These are phyloP conservation scores for Tuberolachnus salignus DNA, from an alignment of 2,888 invertebrate species.

Conservation along the genomic window DNA sequence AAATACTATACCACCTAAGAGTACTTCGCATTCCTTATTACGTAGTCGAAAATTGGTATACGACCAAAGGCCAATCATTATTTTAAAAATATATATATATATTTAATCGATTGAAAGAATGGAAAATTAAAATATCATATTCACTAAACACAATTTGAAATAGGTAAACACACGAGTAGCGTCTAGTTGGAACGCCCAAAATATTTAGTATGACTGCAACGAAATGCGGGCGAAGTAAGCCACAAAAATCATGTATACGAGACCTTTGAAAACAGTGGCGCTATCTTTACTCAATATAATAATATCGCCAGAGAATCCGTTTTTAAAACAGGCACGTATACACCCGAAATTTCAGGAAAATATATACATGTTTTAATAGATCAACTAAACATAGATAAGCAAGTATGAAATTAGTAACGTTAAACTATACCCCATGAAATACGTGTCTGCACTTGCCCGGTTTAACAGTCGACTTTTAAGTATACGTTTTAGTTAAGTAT, in stretches of 20 bases:
- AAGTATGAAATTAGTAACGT: no score
- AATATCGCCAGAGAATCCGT: no score
- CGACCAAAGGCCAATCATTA: slow-evolving; percentile 70
- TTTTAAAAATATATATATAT: slow-evolving; percentile 2
- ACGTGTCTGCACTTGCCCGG: no score
- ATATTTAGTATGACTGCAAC: slow-evolving; percentile 22
- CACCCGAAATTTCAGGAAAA: no score
- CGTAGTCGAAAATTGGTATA: slow-evolving; percentile 70
- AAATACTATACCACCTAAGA: slow-evolving; percentile 68
- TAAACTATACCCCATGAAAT: no score
- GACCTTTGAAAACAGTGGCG: slow-evolving; percentile 42
- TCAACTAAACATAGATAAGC: no score
- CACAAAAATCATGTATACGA: slow-evolving; percentile 2
- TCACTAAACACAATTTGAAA: slow-evolving; percentile 3
- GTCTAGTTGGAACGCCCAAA: slow-evolving; percentile 18
- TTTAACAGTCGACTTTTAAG: no score
- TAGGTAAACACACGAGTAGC: slow-evolving; percentile 4
- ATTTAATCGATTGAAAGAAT: background rate
- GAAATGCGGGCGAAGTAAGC: background rate
- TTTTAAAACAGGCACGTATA: no score
- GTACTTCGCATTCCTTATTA: slow-evolving; percentile 72
- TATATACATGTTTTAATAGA: no score
- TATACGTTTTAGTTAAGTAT: no score
- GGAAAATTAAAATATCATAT: background rate
- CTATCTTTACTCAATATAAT: slow-evolving; percentile 38